Conservation (phyloP, 2,797 vertebrate genomes). For the Dendrocincla tyrannina region DNA sequence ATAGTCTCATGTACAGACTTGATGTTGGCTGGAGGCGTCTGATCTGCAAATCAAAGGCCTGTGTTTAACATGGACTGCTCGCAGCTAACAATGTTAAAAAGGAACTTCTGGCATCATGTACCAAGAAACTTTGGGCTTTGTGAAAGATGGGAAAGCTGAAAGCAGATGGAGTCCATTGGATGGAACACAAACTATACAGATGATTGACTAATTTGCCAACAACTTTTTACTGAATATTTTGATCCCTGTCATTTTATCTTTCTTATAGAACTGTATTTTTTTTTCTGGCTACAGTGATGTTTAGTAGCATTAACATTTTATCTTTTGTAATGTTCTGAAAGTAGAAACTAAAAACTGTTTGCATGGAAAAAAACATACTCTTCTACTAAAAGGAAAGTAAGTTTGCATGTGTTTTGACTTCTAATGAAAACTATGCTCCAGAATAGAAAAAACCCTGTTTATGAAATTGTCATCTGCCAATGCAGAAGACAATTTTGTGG, state of each 20-base stretch:
- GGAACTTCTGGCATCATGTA: neutral
- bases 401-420: neutral
- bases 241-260: neutral
- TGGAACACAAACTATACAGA: neutral
- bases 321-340: neutral
- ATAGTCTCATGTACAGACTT: neutral
- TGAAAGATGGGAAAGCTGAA: neutral
- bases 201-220: neutral
- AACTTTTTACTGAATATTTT: neutral
- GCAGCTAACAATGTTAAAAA: neutral
- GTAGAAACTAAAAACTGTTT: neutral
- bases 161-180: neutral
- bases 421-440: neutral
- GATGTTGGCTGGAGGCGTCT: neutral
- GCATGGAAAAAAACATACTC: neutral
- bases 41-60: neutral
- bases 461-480: neutral
- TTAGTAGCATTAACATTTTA: neutral
- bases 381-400: neutral
- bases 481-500: neutral
- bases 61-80: neutral
- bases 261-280: neutral
- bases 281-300: neutral
- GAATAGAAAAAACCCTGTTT: neutral
- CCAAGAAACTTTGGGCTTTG: neutral